A percentile compares a stretch with the other conserved stretches of the same genome.
Conservation (phyloP, 2,888 invertebrate genomes). For the Morinoia aosen region DNA sequence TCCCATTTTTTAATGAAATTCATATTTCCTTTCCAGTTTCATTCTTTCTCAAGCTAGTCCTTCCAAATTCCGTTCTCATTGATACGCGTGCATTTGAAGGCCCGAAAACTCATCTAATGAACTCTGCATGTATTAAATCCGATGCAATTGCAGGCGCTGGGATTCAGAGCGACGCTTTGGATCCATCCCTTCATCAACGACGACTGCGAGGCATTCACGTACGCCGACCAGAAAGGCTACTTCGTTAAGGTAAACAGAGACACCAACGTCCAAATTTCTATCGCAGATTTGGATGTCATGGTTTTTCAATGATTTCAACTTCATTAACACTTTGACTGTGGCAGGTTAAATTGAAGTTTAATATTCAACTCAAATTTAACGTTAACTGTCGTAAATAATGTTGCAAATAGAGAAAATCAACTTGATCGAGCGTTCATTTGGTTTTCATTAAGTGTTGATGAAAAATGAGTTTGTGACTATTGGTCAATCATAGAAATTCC, state of each 20-base stretch:
- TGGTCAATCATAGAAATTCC: too few species aligned
- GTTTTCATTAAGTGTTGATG: too few species aligned
- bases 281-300: neutral
- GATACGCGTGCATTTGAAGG: too few species aligned
- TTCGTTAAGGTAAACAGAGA: conserved; percentile 73
- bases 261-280: conserved; percentile 44
- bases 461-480: too few species aligned
- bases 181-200: conserved; percentile 87
- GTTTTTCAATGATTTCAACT: neutral
- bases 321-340: neutral
- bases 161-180: conserved; percentile 86
- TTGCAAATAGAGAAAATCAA: too few species aligned
- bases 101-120: neutral
- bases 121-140: neutral
- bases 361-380: too few species aligned
- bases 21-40: neutral
- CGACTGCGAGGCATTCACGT: conserved; percentile 70
- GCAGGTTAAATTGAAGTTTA: too few species aligned
- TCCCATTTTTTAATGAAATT: too few species aligned
- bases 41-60: neutral
- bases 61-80: too few species aligned
- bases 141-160: conserved; percentile 71
- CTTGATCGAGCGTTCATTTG: too few species aligned
- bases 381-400: neutral
- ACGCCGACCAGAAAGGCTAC: conserved; percentile 74